Evolutionary conservation across 2,113 vertebrate genomes (phyloP), one percentile per base, ranked within the genome.

Genomic region (Scophthalmus maximus): DNA sequence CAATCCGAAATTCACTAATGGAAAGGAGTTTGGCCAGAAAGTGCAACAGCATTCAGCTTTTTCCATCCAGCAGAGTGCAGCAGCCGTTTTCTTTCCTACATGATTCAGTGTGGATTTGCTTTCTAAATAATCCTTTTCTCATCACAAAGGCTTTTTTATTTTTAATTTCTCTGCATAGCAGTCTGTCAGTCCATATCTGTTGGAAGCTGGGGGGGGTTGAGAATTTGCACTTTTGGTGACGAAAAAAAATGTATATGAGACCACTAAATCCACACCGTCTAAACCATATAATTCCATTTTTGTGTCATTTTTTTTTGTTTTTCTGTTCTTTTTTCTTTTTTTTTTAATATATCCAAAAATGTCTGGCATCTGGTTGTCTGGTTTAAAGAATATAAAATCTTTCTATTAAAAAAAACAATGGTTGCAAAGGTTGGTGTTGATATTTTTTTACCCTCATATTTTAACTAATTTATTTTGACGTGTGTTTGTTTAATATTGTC

Each of bases 371-470:
- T 92, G 90, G 90, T 90, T 90, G 87, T 92, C 91, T 94, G 91
- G 91, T 94, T 94, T 93, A 93, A 94, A 93, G 88, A 93, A 93
- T 89, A 93, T 88, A 91, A 92, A 90, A 91, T 92, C 88, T 94
- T 94, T 94, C 93, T 94, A 94, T 94, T 93, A 94, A 94, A 93
- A 91, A 87, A 93, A 91, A 87, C 79, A 89, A 92, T 91, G 89
- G 93, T 91, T 93, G 91, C 83, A 90, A 90, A 75, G 42, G 74
- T 69, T 65, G 73, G 76, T 38, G 74, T 84, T 78, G 20, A 74
- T 72, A 44, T 66, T 75, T 66, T 36, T 76, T 60, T 74, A 5
- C 62, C 56, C 47, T 50, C n/a, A n/a, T 52, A 61, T 58, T 8
- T 23, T 44, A 15, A 44, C 4, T 29, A 14, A 27, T 47, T 27